These are phyloP conservation scores for Hypselothyrea guttata DNA, from an alignment of 2,888 invertebrate species.

Conservation along the genomic window DNA sequence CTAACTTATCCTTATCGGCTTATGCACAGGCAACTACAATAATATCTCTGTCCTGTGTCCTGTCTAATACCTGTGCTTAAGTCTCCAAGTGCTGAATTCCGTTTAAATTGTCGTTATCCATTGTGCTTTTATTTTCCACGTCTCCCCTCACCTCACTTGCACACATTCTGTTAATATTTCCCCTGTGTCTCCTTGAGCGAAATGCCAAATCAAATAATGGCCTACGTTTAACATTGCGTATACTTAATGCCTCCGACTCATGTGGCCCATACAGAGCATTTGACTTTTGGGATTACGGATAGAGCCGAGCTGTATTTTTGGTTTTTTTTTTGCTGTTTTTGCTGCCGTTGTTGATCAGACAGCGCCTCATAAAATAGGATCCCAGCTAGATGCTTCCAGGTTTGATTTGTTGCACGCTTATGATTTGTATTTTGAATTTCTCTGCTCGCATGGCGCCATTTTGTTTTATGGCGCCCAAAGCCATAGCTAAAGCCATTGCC, in stretches of 20 bases:
- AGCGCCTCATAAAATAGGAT: conserved; percentile 50
- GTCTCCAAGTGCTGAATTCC: background rate
- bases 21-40: no score
- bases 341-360: conserved; percentile 28
- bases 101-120: conserved; percentile 4
- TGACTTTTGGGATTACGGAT: conserved; percentile 43
- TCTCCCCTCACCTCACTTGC: conserved; percentile 11
- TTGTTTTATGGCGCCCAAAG: conserved; percentile 33
- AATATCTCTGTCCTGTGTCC: background rate
- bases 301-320: conserved; percentile 16
- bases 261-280: conserved; percentile 12
- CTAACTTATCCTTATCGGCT: background rate
- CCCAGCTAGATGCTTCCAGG: conserved; percentile 31
- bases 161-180: conserved; percentile 18
- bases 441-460: conserved; percentile 28
- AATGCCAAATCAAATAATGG: conserved; percentile 63
- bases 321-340: conserved; percentile 1
- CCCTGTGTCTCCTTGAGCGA: conserved; percentile 35
- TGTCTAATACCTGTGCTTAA: conserved; percentile 12
- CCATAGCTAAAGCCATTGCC: no score
- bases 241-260: conserved; percentile 5
- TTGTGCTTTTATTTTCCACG: no score
- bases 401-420: conserved; percentile 68
- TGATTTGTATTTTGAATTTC: conserved; percentile 61
- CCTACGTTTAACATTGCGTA: conserved; percentile 48